phyloP scores from a whole-genome alignment of 2,113 vertebrate species.

The Neomonachus schauinslandi region DNA sequence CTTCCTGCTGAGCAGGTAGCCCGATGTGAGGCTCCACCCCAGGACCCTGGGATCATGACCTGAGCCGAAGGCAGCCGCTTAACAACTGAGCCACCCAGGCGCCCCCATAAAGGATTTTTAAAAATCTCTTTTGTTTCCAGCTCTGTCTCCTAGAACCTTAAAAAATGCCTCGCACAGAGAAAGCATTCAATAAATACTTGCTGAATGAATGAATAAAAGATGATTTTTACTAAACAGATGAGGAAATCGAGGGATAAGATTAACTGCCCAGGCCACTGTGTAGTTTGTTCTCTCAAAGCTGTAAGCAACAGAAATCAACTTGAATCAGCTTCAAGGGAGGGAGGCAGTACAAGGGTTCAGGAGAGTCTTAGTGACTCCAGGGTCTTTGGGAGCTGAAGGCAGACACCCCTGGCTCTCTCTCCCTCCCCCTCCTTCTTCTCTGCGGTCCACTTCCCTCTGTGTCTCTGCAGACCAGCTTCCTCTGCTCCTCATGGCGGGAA shows the following conservation, averaged over 20 bases:
- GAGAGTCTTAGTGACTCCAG: no score
- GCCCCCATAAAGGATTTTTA: neutral
- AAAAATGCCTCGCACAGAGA: neutral
- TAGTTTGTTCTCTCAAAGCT: neutral
- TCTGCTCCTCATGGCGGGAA: neutral
- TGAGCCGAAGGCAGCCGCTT: no score
- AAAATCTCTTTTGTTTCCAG: neutral
- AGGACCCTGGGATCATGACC: no score
- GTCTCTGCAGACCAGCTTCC: neutral
- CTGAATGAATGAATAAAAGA: neutral
- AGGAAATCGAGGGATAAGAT: neutral
- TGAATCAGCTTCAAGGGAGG: neutral
- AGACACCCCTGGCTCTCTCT: neutral
- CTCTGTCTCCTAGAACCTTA: neutral
- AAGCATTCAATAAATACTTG: neutral
- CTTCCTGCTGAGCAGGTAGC: no score
- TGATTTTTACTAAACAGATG: neutral
- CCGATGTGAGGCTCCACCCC: no score
- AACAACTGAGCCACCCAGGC: no score
- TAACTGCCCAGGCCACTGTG: neutral
- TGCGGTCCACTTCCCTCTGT: neutral
- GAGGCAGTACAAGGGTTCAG: neutral
- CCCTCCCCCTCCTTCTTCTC: neutral
- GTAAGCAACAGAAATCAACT: neutral
- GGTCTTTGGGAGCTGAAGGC: neutral